Evolutionary conservation across 2,113 vertebrate species (phyloP), one percentile per base, ranked within the genome.

Genomic region (Rattus rattus): DNA sequence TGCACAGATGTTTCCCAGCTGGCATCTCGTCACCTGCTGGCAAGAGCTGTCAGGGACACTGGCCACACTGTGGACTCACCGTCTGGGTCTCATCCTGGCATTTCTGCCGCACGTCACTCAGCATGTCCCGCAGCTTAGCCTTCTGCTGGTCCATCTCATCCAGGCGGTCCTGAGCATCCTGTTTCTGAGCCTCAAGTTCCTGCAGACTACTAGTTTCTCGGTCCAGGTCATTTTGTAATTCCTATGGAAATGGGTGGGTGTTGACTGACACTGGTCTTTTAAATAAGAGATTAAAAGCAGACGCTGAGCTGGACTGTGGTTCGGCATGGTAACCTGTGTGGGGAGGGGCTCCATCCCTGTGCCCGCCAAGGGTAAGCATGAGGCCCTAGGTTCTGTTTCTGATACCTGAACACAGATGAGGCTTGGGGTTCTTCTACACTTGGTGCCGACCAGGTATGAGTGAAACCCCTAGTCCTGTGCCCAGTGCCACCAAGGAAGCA

Each of bases 111-210:
- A 99, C 99, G 5, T 99, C 99, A 0, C 98, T 99, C 84, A 99
- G 98, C 99, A 99, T 99, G 98, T 99, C 99, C 54, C 99, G 99
- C 75, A 99, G 98, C 92, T 99, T 99, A 92, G 99, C 99, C 97
- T 99, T 99, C 98, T 99, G 99, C 97, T 99, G 99, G 96, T 99
- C 99, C 99, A 99, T 99, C 98, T 99, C 99, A 0, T 99, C 99
- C 92, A 99, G 98, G 0, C 99, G 99, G 86, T 99, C 99, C 86
- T 99, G 99, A 1, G 99, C 99, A 16, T 99, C 99, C 96, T 99
- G 99, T 91, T 99, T 99, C 97, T 99, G 99, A 59, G 99, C 99
- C 97, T 99, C 99, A 9, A 99, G 98, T 86, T 99, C 99, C 89
- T 99, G 99, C 94, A 99, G 96, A 90, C 98, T 99, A 96, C 98